These are phyloP conservation scores for Hydropsyche tenuis DNA, from an alignment of 1,140 invertebrate genomes.

Conservation along the genomic window DNA sequence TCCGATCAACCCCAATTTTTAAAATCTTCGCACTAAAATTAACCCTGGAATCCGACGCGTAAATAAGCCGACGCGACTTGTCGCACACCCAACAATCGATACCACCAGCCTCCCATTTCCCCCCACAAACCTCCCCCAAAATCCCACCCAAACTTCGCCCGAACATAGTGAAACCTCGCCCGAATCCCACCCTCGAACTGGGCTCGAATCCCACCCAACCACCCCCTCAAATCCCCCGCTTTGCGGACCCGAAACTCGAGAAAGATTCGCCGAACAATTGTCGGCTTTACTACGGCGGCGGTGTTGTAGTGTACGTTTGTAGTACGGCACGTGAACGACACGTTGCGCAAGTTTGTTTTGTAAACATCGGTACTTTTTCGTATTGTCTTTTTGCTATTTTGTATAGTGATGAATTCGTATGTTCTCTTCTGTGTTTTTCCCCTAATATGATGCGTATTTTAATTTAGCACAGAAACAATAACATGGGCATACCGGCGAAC, in stretches of 20 bases:
- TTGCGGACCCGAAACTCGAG: slow-evolving; percentile 8
- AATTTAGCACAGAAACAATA: slow-evolving; percentile 43
- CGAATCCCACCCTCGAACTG: background rate
- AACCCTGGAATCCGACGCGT: slow-evolving; percentile 37
- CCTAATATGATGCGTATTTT: slow-evolving; percentile 36
- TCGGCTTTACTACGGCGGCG: slow-evolving; percentile 24
- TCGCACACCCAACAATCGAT: slow-evolving; percentile 44
- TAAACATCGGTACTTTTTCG: no score
- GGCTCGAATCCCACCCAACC: background rate
- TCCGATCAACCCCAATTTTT: slow-evolving; percentile 9
- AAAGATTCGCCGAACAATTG: slow-evolving; percentile 26
- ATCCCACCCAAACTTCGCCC: background rate
- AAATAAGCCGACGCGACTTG: slow-evolving; percentile 30
- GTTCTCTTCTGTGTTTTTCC: background rate
- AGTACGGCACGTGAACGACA: slow-evolving; percentile 20
- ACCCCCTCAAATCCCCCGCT: background rate
- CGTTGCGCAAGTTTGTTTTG: slow-evolving; percentile 10
- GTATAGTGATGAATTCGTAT: no score
- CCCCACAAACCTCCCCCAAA: background rate
- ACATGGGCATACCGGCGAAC: slow-evolving; percentile 11
- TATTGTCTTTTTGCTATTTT: no score
- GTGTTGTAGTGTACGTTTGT: background rate
- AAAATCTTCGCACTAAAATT: slow-evolving; percentile 41
- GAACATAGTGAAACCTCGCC: slow-evolving; percentile 19
- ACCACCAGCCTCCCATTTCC: background rate